Evolutionary conservation across 2,888 invertebrate species (phyloP).

Genomic region (Netelia inedita): DNA sequence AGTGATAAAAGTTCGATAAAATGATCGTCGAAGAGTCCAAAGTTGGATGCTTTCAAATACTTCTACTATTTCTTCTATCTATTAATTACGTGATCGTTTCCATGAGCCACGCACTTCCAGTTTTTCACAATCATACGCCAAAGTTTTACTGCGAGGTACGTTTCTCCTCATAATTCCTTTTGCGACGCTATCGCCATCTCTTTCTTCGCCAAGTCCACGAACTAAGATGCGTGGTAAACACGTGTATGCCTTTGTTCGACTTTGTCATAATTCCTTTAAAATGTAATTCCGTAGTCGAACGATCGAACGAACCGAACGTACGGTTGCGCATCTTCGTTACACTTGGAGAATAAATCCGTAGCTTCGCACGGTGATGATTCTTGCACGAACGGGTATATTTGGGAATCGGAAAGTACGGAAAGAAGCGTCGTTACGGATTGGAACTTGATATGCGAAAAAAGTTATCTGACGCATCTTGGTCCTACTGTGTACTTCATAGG

Average conservation of each 20-base stretch:
- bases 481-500: constrained; percentile 84
- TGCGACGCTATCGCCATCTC: not conserved
- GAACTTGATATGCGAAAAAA: constrained; percentile 83
- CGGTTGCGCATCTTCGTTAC: constrained; percentile 69
- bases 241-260: not conserved
- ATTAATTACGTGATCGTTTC: constrained; percentile 83
- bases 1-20: constrained; percentile 44
- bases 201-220: not conserved
- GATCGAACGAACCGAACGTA: constrained; percentile 72
- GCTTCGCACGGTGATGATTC: constrained; percentile 42
- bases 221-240: not conserved
- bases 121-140: constrained; percentile 84
- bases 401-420: constrained; percentile 75
- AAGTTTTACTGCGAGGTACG: constrained; percentile 83
- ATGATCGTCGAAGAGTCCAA: constrained; percentile 80
- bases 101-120: constrained; percentile 83
- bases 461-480: constrained; percentile 80
- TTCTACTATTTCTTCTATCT: constrained; percentile 80
- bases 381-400: constrained; percentile 74
- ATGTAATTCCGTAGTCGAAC: constrained; percentile 66
- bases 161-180: not conserved
- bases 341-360: constrained; percentile 47
- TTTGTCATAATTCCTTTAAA: not conserved
- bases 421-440: constrained; percentile 82
- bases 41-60: constrained; percentile 81